A percentile compares a stretch with the other conserved stretches of the same genome.
Evolutionary conservation across 1,140 invertebrate species (phyloP).

Genomic region (Apolygus lucorum): DNA sequence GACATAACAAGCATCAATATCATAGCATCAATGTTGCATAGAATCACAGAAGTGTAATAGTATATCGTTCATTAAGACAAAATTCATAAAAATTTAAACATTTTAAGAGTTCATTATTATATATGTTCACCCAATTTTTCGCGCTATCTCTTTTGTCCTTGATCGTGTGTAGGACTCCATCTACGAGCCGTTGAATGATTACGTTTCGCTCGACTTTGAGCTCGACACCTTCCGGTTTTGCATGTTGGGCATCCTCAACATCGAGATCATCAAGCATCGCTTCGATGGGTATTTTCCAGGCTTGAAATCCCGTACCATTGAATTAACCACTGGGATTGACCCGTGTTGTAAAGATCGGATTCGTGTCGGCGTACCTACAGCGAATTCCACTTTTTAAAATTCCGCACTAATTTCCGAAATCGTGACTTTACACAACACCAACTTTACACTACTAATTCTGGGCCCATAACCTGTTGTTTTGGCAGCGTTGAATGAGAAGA

Average conservation of each 20-base stretch:
- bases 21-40: too few relatives aligned
- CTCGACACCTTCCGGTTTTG: not conserved
- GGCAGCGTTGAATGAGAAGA: too few relatives aligned
- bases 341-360: not conserved
- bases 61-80: too few relatives aligned
- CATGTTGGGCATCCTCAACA: not conserved
- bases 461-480: not conserved
- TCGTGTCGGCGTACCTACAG: not conserved
- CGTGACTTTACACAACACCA: not conserved
- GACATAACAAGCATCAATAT: too few relatives aligned
- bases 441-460: not conserved
- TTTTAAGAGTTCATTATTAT: too few relatives aligned
- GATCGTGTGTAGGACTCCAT: not conserved
- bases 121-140: too few relatives aligned
- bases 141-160: not conserved
- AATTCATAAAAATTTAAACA: too few relatives aligned
- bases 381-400: not conserved
- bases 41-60: too few relatives aligned
- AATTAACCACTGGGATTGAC: not conserved
- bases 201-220: not conserved
- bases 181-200: not conserved
- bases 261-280: not conserved
- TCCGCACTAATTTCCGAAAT: slow-evolving; percentile 1
- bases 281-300: not conserved
- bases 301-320: not conserved